Percentiles rank a stretch among this genome's conserved stretches.
Evolutionary conservation across 37 sponge, comb jelly and placozoan species (phyloP).

Genomic region (Lycopodina hypogea): DNA sequence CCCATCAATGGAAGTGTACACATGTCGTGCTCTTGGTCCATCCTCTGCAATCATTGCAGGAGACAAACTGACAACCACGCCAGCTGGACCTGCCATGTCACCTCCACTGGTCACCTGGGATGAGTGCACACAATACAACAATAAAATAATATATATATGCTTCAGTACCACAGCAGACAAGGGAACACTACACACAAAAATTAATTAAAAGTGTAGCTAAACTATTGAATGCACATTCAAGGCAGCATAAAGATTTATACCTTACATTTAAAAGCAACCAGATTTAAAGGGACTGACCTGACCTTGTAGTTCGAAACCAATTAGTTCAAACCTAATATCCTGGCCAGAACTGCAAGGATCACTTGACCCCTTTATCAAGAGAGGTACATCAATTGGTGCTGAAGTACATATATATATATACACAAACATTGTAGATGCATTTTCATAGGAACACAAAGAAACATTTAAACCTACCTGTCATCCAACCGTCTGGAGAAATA

Average conservation of each 20-base stretch:
- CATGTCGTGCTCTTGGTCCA: background rate
- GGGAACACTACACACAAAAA: no score
- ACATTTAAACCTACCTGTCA: slow-evolving; percentile 55
- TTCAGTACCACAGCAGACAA: no score
- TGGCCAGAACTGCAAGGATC: slow-evolving; percentile 78
- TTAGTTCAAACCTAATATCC: slow-evolving; percentile 85
- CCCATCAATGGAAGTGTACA: background rate
- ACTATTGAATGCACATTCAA: no score
- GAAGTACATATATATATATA: background rate
- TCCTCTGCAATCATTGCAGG: background rate
- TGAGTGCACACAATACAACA: no score
- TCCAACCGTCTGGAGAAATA: slow-evolving; percentile 77
- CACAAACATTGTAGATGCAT: background rate
- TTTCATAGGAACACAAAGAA: no score
- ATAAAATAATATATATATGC: no score
- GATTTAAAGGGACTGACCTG: no score
- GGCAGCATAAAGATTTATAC: no score
- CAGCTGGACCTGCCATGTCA: background rate
- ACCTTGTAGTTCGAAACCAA: slow-evolving; percentile 77
- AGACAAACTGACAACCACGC: background rate
- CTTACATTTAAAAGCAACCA: no score
- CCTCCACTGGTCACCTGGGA: background rate
- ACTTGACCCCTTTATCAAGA: slow-evolving; percentile 76
- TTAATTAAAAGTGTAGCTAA: no score
- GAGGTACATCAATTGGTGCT: slow-evolving; percentile 64